phyloP scores from a whole-genome alignment of 1,140 invertebrate genomes.

The Archivesica marissinica region DNA sequence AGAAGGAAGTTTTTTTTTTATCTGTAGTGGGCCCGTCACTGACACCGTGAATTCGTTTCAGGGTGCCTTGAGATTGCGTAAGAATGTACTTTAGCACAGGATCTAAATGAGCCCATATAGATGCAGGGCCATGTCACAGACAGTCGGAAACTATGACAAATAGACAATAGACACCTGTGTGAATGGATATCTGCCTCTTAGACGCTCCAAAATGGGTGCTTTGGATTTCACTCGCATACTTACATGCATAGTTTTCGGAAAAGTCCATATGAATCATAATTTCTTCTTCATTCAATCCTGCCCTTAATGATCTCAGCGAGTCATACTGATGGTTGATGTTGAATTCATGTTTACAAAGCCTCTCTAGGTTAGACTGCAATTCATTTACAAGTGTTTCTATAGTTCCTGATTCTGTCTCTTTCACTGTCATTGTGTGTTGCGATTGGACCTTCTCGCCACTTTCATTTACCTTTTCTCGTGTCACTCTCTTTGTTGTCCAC shows the following conservation, averaged over 20 bases:
- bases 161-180: too few species aligned
- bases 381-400: not conserved
- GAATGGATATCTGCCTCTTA: conserved; percentile 47
- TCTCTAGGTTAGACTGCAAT: not conserved
- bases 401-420: not conserved
- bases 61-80: conserved; percentile 44
- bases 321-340: conserved; percentile 37
- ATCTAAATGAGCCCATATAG: conserved; percentile 62
- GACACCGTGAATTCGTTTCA: conserved; percentile 61
- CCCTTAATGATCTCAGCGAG: not conserved
- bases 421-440: not conserved
- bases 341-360: not conserved
- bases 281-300: conserved; percentile 32
- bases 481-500: not conserved
- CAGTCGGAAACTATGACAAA: too few species aligned
- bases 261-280: conserved; percentile 62
- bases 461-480: not conserved
- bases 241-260: conserved; percentile 45
- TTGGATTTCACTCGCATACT: conserved; percentile 38
- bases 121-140: conserved; percentile 51
- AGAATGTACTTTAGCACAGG: conserved; percentile 56
- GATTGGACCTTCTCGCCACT: not conserved
- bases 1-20: conserved; percentile 65
- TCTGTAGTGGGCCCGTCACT: conserved; percentile 67
- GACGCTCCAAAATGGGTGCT: conserved; percentile 62